Evolutionary conservation across 2,113 vertebrate genomes (phyloP), one percentile per base, ranked within the genome.

Genomic region (Chascanopsetta lugubris): DNA sequence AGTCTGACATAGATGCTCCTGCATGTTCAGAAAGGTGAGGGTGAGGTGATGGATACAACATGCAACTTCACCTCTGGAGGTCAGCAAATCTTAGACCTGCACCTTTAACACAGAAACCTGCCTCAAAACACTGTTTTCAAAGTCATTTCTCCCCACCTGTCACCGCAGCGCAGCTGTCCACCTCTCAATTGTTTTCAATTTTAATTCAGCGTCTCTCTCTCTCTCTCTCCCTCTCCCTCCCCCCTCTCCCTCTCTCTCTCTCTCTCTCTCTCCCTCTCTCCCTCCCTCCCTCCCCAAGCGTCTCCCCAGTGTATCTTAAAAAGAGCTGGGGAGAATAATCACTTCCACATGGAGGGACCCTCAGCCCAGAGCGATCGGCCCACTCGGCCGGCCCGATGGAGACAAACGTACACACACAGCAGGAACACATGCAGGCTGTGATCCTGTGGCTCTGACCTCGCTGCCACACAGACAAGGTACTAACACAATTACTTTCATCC

Each of bases 281-380:
- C 43, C 56, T 48, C 65, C 29, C 32, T 42, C 53, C 50, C 15
- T 42, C 56, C 47, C 61, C 63, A 55, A 21, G 51, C 25, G 27
- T 66, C 42, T 72, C 83, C 77, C 73, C 15, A 17, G 56, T 56
- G 83, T 64, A 61, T 84, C 79, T 77, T 82, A 67, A 86, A 84
- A 71, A 73, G 47, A 77, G 21, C 49, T 17, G 3, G 45, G 24
- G 51, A 67, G 77, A 72, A 80, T 83, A 87, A 89, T 90, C 61
- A 80, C 68, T 89, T 91, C 87, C 86, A 89, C 75, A 84, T 87
- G 83, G 67, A 73, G 38, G 32, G 62, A 78, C 69, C 40, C 36
- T 54, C 26, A 36, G 85, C 79, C 82, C 88, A 68, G 27, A 82
- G 60, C n/a, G n/a, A n/a, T n/a, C n/a, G n/a, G n/a, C n/a, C n/a